These are phyloP conservation scores for Tokudaia muenninki DNA, from an alignment of 2,797 vertebrate species.

Conservation along the genomic window DNA sequence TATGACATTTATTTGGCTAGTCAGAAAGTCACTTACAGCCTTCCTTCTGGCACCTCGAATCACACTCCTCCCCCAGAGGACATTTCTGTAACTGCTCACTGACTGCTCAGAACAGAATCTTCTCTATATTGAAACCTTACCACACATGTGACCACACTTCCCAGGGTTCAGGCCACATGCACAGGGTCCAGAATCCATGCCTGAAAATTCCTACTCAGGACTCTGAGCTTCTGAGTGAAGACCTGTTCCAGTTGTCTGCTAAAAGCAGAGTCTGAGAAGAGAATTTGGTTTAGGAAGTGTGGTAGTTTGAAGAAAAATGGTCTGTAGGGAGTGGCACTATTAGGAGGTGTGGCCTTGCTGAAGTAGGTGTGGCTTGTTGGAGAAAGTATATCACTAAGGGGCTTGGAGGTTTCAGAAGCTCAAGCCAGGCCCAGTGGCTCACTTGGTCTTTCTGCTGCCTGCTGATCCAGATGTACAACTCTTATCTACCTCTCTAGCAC, in stretches of 20 bases:
- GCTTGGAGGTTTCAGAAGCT: not conserved
- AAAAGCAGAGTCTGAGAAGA: not conserved
- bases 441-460: not conserved
- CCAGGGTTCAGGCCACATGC: not conserved
- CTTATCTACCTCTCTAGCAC: not conserved
- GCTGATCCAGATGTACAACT: not conserved
- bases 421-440: too few species aligned
- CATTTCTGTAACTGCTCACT: slow-evolving; percentile 34
- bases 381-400: not conserved
- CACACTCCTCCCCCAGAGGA: not conserved
- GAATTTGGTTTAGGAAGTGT: not conserved
- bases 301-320: not conserved
- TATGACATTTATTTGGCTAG: slow-evolving; percentile 74
- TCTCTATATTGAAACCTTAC: not conserved
- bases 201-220: not conserved
- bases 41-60: slow-evolving; percentile 16
- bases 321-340: not conserved
- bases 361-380: not conserved
- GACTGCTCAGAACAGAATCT: slow-evolving; percentile 36
- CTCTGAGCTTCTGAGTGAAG: not conserved
- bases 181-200: not conserved
- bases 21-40: slow-evolving; percentile 51
- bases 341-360: not conserved
- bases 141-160: not conserved
- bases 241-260: not conserved